A percentile compares a stretch with the other conserved stretches of the same genome.
phyloP scores from a whole-genome alignment of 2,797 vertebrate genomes.

The Lates japonicus region DNA sequence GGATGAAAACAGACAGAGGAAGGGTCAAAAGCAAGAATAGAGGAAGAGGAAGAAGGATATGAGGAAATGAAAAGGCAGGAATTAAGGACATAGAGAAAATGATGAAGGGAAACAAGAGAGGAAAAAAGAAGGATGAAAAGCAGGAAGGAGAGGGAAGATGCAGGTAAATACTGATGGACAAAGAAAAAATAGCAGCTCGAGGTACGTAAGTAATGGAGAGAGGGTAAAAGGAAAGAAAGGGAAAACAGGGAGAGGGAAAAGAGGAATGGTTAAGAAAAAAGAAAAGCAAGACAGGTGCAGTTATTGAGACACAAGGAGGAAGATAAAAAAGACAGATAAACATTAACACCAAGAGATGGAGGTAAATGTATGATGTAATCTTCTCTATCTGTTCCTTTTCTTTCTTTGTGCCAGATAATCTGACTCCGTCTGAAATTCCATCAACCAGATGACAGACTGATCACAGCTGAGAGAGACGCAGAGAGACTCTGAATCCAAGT shows the following conservation, averaged over 20 bases:
- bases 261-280: too few species aligned
- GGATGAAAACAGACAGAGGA: background rate
- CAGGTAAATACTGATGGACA: too few species aligned
- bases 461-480: background rate
- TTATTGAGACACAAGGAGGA: too few species aligned
- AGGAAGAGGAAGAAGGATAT: background rate
- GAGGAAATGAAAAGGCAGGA: background rate
- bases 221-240: too few species aligned
- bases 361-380: too few species aligned
- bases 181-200: too few species aligned
- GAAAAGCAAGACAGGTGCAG: too few species aligned
- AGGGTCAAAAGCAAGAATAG: background rate
- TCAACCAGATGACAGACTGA: background rate
- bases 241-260: too few species aligned
- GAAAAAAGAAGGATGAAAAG: background rate
- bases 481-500: too few species aligned
- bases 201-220: too few species aligned
- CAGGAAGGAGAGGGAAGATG: too few species aligned
- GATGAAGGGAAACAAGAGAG: background rate
- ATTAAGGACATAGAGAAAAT: background rate
- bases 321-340: too few species aligned
- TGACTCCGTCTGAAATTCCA: background rate
- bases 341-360: background rate
- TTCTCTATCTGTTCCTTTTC: background rate
- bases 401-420: background rate